Evolutionary conservation across 2,113 vertebrate species (phyloP).

Genomic region (Emydura subglobosa): DNA sequence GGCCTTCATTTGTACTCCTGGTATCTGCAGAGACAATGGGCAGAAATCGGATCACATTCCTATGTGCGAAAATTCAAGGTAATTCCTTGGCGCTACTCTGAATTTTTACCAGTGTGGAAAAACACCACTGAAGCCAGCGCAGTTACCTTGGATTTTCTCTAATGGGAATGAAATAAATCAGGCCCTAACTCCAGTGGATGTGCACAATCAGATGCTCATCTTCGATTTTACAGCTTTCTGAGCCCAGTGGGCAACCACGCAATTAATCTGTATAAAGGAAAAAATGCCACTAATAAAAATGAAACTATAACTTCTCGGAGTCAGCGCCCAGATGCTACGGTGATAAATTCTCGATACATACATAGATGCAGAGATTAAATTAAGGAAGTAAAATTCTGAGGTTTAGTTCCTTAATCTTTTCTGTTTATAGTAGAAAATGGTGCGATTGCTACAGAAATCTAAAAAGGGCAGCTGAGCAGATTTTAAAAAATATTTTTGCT

Average conservation of each 20-base stretch:
- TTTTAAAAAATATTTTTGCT: not conserved
- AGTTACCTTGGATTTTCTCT: not conserved
- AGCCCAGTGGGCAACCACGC: not conserved
- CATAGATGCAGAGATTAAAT: not conserved
- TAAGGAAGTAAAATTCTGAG: accelerated
- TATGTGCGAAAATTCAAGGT: not conserved
- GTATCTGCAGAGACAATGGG: not conserved
- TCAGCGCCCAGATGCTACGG: not conserved
- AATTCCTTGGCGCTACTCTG: not conserved
- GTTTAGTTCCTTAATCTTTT: not conserved
- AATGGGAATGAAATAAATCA: not conserved
- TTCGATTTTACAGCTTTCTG: not conserved
- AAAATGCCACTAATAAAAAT: not conserved
- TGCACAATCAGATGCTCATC: not conserved
- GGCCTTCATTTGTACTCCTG: not conserved
- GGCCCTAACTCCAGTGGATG: not conserved
- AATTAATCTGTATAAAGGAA: not conserved
- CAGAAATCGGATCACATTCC: not conserved
- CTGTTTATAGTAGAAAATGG: not conserved
- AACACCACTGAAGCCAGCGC: not conserved
- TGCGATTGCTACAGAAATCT: accelerated
- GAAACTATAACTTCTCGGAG: not conserved
- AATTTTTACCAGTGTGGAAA: not conserved
- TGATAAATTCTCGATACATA: not conserved
- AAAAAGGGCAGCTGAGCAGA: not conserved